Evolutionary conservation across 1,140 invertebrate species (phyloP).

Genomic region (Drosophila kikkawai): DNA sequence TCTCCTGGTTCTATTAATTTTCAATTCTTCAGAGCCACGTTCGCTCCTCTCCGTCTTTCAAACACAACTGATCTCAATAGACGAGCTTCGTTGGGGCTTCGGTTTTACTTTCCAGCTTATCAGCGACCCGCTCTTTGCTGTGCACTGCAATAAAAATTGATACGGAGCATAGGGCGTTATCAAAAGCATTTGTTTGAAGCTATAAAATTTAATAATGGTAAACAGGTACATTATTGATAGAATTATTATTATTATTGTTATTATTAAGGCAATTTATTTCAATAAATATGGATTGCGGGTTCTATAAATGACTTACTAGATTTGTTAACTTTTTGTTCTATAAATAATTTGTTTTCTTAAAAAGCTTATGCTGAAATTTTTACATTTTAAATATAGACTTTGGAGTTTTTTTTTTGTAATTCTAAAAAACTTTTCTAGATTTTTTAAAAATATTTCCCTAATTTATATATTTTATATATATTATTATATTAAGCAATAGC

Average conservation of each 20-base stretch:
- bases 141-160: slow-evolving; percentile 44
- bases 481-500: no score
- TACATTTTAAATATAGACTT: no score
- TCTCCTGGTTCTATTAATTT: neutral
- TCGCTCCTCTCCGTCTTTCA: slow-evolving; percentile 9
- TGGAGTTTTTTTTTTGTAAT: no score
- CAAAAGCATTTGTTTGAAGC: slow-evolving; percentile 5
- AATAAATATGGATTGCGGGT: neutral
- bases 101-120: slow-evolving; percentile 27
- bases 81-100: slow-evolving; percentile 21
- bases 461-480: no score
- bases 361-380: no score
- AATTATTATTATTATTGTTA: neutral
- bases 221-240: neutral
- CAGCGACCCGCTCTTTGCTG: slow-evolving; percentile 24
- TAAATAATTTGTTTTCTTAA: neutral
- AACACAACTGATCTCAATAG: slow-evolving; percentile 38
- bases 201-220: slow-evolving; percentile 4
- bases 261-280: neutral
- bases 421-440: no score
- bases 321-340: neutral
- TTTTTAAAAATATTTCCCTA: no score
- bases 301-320: neutral
- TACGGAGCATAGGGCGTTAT: slow-evolving; percentile 16
- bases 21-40: slow-evolving; percentile 15